A percentile compares a stretch with the other conserved stretches of the same genome.
Conservation (phyloP, 2,888 invertebrate genomes). For the Ashinkailepas kermadecensis region DNA sequence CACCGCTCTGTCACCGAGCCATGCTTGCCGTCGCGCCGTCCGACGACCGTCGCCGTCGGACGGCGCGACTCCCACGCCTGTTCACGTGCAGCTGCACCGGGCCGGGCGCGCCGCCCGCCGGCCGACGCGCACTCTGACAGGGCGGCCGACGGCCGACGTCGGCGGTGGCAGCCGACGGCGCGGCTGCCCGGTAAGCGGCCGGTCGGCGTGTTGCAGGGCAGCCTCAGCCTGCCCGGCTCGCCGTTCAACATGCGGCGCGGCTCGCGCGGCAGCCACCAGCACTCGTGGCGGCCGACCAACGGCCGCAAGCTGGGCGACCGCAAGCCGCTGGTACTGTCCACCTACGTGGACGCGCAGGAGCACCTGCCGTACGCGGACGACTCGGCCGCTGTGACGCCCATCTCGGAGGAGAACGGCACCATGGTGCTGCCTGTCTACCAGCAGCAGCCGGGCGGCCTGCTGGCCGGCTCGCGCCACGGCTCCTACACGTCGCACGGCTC, state of each 20-base stretch:
- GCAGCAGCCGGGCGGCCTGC: conserved; percentile 52
- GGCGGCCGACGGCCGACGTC: too few species aligned
- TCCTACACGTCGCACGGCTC: conserved; percentile 94
- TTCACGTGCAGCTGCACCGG: too few species aligned
- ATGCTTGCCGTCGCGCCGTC: not conserved
- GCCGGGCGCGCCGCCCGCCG: not conserved
- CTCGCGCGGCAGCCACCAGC: conserved; percentile 85
- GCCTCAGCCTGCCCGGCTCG: conserved; percentile 92
- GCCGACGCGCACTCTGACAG: not conserved
- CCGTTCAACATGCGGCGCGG: conserved; percentile 84
- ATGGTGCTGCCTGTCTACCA: conserved; percentile 55
- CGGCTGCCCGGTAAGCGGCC: conserved; percentile 24
- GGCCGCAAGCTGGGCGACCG: conserved; percentile 68
- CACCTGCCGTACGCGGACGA: conserved; percentile 96
- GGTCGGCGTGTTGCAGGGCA: conserved; percentile 58
- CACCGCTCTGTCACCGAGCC: not conserved
- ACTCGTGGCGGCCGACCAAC: conserved; percentile 55
- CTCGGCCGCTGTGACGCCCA: conserved; percentile 93
- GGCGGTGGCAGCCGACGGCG: not conserved
- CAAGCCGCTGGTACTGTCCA: conserved; percentile 86
- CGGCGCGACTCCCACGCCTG: not conserved
- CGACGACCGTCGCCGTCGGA: not conserved
- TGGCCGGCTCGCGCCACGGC: conserved; percentile 68
- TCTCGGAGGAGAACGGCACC: conserved; percentile 92
- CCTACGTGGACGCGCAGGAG: conserved; percentile 71